Evolutionary conservation across 2,113 vertebrate species (phyloP).

Genomic region (Alectura lathami): DNA sequence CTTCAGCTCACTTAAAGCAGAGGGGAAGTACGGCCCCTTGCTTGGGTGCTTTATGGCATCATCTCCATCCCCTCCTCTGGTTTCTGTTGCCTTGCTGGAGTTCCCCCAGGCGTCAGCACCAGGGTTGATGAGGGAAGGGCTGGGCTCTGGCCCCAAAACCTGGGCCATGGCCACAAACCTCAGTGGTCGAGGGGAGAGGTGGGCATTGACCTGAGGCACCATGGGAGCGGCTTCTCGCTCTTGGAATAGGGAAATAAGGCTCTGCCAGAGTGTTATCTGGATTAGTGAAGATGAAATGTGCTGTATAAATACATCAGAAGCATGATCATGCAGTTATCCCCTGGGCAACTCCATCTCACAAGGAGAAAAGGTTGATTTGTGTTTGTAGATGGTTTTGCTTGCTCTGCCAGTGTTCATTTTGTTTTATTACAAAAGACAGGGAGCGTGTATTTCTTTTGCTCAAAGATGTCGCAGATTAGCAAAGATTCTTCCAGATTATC

Average conservation of each 20-base stretch:
- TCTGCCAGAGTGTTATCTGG: slow-evolving; percentile 15
- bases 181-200: background rate
- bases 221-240: background rate
- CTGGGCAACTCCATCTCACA: slow-evolving; percentile 36
- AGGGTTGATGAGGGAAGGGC: background rate
- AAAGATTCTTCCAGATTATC: background rate
- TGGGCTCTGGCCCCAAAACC: background rate
- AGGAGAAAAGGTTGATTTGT: slow-evolving; percentile 61
- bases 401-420: slow-evolving; percentile 28
- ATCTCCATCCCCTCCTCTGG: background rate
- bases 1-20: background rate
- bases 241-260: background rate
- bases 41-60: background rate
- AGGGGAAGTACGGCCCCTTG: background rate
- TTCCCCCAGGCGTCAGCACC: rapidly evolving
- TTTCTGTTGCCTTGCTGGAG: background rate
- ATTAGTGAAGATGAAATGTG: slow-evolving; percentile 56
- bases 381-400: slow-evolving; percentile 38
- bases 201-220: background rate
- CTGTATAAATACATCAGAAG: slow-evolving; percentile 33
- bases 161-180: background rate
- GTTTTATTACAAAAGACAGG: background rate
- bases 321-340: background rate
- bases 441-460: background rate
- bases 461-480: background rate